Base-by-base conservation (phyloP, 2,113 vertebrate species). In the Alligator sinensis region DNA sequence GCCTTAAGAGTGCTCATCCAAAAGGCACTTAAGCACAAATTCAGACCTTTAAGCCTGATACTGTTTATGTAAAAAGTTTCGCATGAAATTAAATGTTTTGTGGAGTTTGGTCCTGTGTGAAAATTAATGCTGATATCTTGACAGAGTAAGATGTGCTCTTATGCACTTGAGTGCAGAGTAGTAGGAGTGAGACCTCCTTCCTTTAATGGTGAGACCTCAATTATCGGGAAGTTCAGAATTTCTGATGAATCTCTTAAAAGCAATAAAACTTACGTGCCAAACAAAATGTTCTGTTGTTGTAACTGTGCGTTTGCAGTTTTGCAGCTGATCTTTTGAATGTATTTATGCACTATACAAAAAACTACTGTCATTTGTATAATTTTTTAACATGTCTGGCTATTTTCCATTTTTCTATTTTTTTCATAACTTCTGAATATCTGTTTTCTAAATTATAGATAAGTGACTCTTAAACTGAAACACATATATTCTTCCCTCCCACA, bases 281-380 rank as follows among this genome's bases (percentile, higher is more conserved):
- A 11, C 22, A 34, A 18, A 84, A 9, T 6, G 5, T 77, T 85
- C 16, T 61, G 9, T 30, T 34, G 60, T 59, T 4, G 4, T 76
- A 76, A 7, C 72, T 82, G 10, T 79, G 19, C 72, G 24, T 54
- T 21, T 10, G n/a, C 3, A 58, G 22, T 80, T 72, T 75, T 78
- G n/a, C 74, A 78, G 16, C 59, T n/a, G 82, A 12, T 27, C 12
- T 62, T 64, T 17, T 91, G 60, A 59, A 80, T 87, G 79, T 74
- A 5, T 75, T 28, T 47, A 68, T 1, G 0, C 81, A 2, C 3
- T 79, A 3, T 58, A 13, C 19, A 2, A 78, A 54, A 75, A 34
- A 78, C 13, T 27, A 3, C 3, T 13, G 4, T 58, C 54, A 79
- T 89, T 55, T 58, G 30, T 12, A 9, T 38, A 61, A 2, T 1